Conservation (phyloP, 2,888 invertebrate genomes). For the Eristalis arbustorum region DNA sequence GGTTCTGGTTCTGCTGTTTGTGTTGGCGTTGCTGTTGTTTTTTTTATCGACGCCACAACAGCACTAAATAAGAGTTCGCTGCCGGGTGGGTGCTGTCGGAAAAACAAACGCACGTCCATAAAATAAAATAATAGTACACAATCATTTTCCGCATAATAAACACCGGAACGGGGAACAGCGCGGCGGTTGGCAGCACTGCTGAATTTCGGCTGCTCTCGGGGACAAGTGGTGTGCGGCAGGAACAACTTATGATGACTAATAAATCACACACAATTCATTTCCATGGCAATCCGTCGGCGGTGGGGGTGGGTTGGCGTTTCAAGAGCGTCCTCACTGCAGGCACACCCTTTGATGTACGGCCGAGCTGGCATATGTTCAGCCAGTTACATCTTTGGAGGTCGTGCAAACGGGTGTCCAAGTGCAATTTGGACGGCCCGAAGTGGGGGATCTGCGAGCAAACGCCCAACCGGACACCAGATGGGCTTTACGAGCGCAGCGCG, state of each 20-base stretch:
- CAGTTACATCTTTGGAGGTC: background rate
- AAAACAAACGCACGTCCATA: constrained; percentile 35
- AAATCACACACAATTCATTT: constrained; percentile 1
- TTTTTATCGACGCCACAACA: constrained; percentile 14
- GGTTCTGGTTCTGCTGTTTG: background rate
- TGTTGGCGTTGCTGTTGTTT: background rate
- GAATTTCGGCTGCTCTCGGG: background rate
- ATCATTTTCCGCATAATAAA: constrained; percentile 44
- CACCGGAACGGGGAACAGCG: background rate
- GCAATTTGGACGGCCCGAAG: background rate
- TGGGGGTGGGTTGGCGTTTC: background rate
- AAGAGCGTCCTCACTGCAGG: too few relatives aligned
- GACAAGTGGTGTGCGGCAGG: background rate
- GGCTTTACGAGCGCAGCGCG: constrained; percentile 8
- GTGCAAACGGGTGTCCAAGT: background rate
- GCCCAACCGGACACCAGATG: background rate
- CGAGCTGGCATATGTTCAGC: background rate
- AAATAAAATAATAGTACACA: constrained; percentile 43
- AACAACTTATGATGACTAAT: background rate
- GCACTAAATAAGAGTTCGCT: constrained; percentile 32
- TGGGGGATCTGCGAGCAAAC: background rate
- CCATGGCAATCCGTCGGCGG: background rate
- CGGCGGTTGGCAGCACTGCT: background rate
- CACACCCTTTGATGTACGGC: too few relatives aligned
- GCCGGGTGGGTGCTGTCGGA: constrained; percentile 3